Evolutionary conservation across 2,888 invertebrate species (phyloP).

Genomic region (Toxonevra muliebris): DNA sequence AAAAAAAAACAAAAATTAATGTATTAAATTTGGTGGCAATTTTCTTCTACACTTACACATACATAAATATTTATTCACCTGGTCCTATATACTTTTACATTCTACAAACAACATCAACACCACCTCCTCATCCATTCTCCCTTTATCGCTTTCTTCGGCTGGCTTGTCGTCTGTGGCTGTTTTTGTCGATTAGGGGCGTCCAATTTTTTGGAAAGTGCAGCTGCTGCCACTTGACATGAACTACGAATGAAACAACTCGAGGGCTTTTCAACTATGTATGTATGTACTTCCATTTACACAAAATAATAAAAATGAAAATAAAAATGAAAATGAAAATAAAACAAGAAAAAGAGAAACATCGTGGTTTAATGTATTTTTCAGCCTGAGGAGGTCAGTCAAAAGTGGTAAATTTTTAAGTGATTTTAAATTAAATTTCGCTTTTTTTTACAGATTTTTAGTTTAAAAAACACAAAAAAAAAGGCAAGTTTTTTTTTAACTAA

Average conservation of each 20-base stretch:
- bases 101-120: too few species aligned
- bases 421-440: conserved; percentile 15
- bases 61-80: too few species aligned
- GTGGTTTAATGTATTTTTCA: conserved; percentile 51
- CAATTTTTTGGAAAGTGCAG: conserved; percentile 35
- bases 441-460: too few species aligned
- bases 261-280: conserved; percentile 49
- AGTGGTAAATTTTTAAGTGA: conserved; percentile 24
- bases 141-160: too few species aligned
- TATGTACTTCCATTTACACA: conserved; percentile 22
- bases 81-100: too few species aligned
- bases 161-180: background rate
- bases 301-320: too few species aligned
- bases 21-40: too few species aligned
- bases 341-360: conserved; percentile 33
- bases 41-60: too few species aligned
- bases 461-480: too few species aligned
- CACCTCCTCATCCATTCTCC: too few species aligned
- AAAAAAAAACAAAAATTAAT: too few species aligned
- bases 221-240: conserved; percentile 58
- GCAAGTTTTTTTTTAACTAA: too few species aligned
- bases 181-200: conserved; percentile 7
- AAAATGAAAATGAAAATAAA: conserved; percentile 18
- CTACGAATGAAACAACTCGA: conserved; percentile 50
- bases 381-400: conserved; percentile 42